These are phyloP conservation scores for Drosophila teissieri DNA, from an alignment of 1,140 invertebrate species.

Conservation along the genomic window DNA sequence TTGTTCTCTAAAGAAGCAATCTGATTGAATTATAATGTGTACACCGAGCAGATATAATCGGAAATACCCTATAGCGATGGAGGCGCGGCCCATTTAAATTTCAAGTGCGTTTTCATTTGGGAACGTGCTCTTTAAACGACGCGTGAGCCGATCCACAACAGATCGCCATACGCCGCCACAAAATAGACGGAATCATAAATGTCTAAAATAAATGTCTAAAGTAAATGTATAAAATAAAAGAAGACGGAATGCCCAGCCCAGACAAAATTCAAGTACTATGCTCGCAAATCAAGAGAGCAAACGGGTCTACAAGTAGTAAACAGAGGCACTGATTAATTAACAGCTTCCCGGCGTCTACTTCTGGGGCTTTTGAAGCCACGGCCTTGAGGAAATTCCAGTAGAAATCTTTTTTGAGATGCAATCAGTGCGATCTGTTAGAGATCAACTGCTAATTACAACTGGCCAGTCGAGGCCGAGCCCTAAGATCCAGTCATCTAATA, in stretches of 20 bases:
- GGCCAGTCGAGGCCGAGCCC: slow-evolving; percentile 44
- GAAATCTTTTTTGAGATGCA: slow-evolving; percentile 23
- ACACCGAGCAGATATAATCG: background rate
- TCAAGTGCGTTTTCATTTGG: slow-evolving; percentile 67
- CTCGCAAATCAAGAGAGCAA: slow-evolving; percentile 56
- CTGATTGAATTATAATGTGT: background rate
- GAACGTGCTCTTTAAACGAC: slow-evolving; percentile 69
- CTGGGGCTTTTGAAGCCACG: slow-evolving; percentile 11
- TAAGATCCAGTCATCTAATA: slow-evolving; percentile 10
- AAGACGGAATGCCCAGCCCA: slow-evolving; percentile 29
- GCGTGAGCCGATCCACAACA: slow-evolving; percentile 70
- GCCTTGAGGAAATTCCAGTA: slow-evolving; percentile 54
- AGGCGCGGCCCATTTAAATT: slow-evolving; percentile 63
- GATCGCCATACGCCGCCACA: slow-evolving; percentile 32
- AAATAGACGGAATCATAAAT: slow-evolving; percentile 33
- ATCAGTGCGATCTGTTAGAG: slow-evolving; percentile 50
- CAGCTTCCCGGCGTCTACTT: slow-evolving; percentile 44
- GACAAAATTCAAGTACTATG: slow-evolving; percentile 27
- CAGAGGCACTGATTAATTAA: slow-evolving; percentile 61
- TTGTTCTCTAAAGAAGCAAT: background rate
- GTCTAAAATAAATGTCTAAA: slow-evolving; percentile 16
- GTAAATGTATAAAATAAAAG: slow-evolving; percentile 23
- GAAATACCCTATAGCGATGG: slow-evolving; percentile 18
- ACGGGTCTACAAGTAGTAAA: slow-evolving; percentile 38
- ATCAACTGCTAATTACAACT: slow-evolving; percentile 55